Percentiles rank a stretch among this genome's conserved stretches.
phyloP scores from a whole-genome alignment of 2,888 invertebrate genomes.

The Ectemnius lituratus region DNA sequence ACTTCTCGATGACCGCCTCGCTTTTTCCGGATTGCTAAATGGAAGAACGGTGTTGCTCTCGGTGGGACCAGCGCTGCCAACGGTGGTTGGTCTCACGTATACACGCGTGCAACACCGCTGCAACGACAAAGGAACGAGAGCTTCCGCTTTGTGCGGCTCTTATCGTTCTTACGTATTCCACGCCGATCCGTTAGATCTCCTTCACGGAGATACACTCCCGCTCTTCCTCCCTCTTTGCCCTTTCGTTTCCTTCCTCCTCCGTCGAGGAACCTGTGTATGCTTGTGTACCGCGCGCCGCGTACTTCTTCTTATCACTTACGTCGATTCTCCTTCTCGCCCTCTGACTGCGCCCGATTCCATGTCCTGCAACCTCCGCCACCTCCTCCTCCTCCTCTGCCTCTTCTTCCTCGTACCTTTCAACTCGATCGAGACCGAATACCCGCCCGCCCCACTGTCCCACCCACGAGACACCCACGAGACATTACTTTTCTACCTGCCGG shows the following conservation, averaged over 20 bases:
- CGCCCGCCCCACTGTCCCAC: slow-evolving; percentile 53
- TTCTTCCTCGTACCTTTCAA: slow-evolving; percentile 20
- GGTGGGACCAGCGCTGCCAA: slow-evolving; percentile 57
- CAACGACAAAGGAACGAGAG: slow-evolving; percentile 66
- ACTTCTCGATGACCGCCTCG: slow-evolving; percentile 19
- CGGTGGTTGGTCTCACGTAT: slow-evolving; percentile 63
- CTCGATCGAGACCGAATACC: slow-evolving; percentile 52
- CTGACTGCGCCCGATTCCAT: not conserved
- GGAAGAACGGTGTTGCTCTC: slow-evolving; percentile 74
- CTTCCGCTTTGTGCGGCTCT: slow-evolving; percentile 60
- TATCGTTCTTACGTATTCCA: slow-evolving; percentile 60
- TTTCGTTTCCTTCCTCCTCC: slow-evolving; percentile 47
- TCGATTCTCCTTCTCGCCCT: not conserved
- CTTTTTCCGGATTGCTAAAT: slow-evolving; percentile 73
- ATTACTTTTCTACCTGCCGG: slow-evolving; percentile 58
- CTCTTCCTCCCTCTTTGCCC: slow-evolving; percentile 53
- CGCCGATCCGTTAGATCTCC: slow-evolving; percentile 62
- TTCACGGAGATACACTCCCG: slow-evolving; percentile 52
- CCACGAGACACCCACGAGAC: slow-evolving; percentile 62
- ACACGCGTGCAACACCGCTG: slow-evolving; percentile 44
- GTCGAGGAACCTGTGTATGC: slow-evolving; percentile 4
- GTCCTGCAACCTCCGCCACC: slow-evolving; percentile 14
- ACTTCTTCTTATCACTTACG: not conserved
- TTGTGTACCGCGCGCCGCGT: not conserved
- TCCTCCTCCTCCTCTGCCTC: slow-evolving; percentile 15